Conservation (phyloP, 1,140 invertebrate species). For the Zaprionus vittiger region DNA sequence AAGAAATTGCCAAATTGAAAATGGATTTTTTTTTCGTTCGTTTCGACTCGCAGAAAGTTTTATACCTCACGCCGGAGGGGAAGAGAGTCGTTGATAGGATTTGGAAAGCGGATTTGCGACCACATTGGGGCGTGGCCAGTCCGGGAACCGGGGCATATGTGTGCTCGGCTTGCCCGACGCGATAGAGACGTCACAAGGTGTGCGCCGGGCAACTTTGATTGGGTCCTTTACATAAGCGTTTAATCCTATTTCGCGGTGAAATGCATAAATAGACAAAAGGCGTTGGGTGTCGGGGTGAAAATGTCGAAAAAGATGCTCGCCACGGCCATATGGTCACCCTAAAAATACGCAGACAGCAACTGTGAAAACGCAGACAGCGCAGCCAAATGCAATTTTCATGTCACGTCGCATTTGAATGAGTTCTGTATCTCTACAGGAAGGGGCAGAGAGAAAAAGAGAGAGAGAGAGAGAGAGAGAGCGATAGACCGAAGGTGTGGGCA, state of each 20-base stretch:
- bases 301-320: conserved; percentile 52
- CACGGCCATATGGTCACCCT: conserved; percentile 60
- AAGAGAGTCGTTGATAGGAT: conserved; percentile 63
- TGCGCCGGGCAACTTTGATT: conserved; percentile 77
- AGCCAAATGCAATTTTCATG: conserved; percentile 81
- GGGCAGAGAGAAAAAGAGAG: background rate
- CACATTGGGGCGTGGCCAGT: conserved; percentile 4
- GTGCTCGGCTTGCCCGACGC: background rate
- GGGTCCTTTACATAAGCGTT: conserved; percentile 82
- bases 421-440: conserved; percentile 19
- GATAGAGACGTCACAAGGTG: conserved; percentile 76
- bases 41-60: conserved; percentile 57
- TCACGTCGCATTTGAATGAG: conserved; percentile 69
- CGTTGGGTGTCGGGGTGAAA: conserved; percentile 49
- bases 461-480: background rate
- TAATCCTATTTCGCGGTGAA: conserved; percentile 84
- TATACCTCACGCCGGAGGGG: background rate
- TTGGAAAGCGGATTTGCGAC: conserved; percentile 73
- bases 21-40: conserved; percentile 60
- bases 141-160: conserved; percentile 71
- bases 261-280: conserved; percentile 82
- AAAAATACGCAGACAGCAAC: conserved; percentile 35
- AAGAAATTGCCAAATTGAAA: conserved; percentile 73
- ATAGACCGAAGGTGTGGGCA: background rate
- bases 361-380: conserved; percentile 48